phyloP scores from a whole-genome alignment of 2,113 vertebrate species.

The Oplegnathus fasciatus region DNA sequence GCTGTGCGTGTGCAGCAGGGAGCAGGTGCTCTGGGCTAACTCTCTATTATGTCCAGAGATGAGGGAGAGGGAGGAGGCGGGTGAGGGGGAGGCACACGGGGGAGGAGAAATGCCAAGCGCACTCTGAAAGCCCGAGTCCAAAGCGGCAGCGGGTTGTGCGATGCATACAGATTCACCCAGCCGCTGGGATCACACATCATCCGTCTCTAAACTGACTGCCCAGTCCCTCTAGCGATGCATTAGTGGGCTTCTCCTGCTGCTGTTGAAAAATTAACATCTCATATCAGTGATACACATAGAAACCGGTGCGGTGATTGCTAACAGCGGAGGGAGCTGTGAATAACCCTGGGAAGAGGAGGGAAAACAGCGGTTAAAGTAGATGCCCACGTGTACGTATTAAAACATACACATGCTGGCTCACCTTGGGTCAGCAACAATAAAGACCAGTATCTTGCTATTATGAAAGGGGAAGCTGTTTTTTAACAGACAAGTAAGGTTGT shows the following conservation, averaged over 20 bases:
- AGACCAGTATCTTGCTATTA: conserved; percentile 7
- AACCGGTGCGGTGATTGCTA: not conserved
- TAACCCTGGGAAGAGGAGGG: conserved; percentile 8
- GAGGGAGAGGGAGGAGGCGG: conserved; percentile 31
- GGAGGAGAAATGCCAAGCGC: conserved; percentile 60
- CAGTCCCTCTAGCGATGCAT: conserved; percentile 38
- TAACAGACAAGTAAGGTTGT: conserved; percentile 23
- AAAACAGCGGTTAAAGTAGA: conserved; percentile 30
- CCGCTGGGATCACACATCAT: conserved; percentile 43
- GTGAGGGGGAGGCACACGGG: conserved; percentile 3
- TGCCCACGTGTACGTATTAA: conserved; percentile 4
- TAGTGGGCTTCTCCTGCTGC: conserved; percentile 32
- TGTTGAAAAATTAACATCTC: conserved; percentile 55
- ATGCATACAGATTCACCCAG: conserved; percentile 62
- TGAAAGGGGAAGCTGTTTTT: conserved; percentile 3
- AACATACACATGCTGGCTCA: not conserved
- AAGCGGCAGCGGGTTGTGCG: conserved; percentile 9
- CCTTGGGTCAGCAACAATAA: conserved; percentile 26
- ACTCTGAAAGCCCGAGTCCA: conserved; percentile 35
- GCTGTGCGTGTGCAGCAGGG: conserved; percentile 46
- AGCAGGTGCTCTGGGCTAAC: conserved; percentile 70
- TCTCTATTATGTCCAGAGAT: conserved; percentile 74
- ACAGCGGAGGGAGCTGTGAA: conserved; percentile 25
- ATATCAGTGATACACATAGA: conserved; percentile 35
- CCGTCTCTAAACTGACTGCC: conserved; percentile 33